phyloP scores from a whole-genome alignment of 2,888 invertebrate species.

The Dorcus parallelipipedus region DNA sequence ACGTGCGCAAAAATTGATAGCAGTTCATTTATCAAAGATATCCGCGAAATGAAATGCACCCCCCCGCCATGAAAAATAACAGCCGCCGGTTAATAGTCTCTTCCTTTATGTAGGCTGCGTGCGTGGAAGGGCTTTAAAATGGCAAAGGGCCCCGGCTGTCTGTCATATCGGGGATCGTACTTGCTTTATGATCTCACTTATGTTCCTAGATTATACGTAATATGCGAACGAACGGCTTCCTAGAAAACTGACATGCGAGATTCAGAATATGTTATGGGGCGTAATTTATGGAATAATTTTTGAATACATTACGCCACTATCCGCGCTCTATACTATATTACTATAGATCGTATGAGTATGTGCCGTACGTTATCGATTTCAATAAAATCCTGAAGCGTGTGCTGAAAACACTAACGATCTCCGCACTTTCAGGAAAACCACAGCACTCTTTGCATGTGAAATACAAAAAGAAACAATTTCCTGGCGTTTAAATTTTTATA shows the following conservation, averaged over 20 bases:
- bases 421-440: too few relatives aligned
- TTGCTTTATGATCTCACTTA: conserved; percentile 28
- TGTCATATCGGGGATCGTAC: conserved; percentile 26
- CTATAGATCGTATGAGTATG: too few relatives aligned
- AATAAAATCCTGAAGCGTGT: too few relatives aligned
- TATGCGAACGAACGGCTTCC: conserved; percentile 17
- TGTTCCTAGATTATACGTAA: conserved; percentile 27
- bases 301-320: too few relatives aligned
- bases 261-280: not conserved
- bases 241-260: conserved; percentile 9
- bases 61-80: conserved; percentile 38
- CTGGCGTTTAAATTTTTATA: too few relatives aligned
- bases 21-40: conserved; percentile 39
- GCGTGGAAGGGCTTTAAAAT: conserved; percentile 36
- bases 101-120: conserved; percentile 34
- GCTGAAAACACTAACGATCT: too few relatives aligned
- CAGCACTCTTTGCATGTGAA: too few relatives aligned
- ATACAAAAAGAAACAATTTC: too few relatives aligned
- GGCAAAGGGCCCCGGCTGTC: conserved; percentile 22
- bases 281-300: too few relatives aligned
- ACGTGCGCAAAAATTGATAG: conserved; percentile 37
- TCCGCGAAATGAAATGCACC: conserved; percentile 38
- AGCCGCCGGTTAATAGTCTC: conserved; percentile 36
- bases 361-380: too few relatives aligned
- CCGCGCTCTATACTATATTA: too few relatives aligned